Percentiles rank a stretch among this genome's conserved stretches.
Evolutionary conservation across 1,140 invertebrate species (phyloP).

Genomic region (Drosophila lini): DNA sequence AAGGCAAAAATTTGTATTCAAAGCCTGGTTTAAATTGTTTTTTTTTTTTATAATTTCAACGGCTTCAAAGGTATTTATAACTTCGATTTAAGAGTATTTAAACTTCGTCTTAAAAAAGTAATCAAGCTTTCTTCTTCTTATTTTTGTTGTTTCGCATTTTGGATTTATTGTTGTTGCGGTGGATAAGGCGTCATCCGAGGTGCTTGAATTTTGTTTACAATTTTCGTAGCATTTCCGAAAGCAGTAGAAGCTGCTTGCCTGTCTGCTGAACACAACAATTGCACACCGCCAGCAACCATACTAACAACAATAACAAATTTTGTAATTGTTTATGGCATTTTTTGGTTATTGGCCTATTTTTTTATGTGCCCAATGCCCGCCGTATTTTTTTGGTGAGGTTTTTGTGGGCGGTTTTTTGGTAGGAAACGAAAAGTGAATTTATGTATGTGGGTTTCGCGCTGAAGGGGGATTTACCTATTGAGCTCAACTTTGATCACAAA

Average conservation of each 20-base stretch:
- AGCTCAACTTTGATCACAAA: constrained; percentile 12
- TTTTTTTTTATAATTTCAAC: background rate
- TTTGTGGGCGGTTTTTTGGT: constrained; percentile 50
- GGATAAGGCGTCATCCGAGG: constrained; percentile 49
- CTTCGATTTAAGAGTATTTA: background rate
- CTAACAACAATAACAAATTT: constrained; percentile 22
- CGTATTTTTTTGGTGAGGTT: constrained; percentile 17
- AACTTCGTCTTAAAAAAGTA: background rate
- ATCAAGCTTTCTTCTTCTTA: constrained; percentile 2
- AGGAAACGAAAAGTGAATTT: constrained; percentile 41
- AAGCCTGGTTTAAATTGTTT: background rate
- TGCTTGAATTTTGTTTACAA: constrained; percentile 55
- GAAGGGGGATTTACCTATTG: constrained; percentile 34
- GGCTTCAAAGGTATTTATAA: background rate
- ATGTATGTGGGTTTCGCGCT: constrained; percentile 31
- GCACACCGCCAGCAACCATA: constrained; percentile 21
- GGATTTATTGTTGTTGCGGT: constrained; percentile 9
- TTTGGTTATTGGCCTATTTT: constrained; percentile 77
- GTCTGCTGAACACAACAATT: constrained; percentile 48
- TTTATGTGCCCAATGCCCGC: constrained; percentile 31
- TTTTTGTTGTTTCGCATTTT: constrained; percentile 2
- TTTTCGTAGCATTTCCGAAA: constrained; percentile 61
- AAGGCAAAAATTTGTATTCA: fast-evolving
- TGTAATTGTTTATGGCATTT: constrained; percentile 64
- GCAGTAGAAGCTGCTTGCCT: constrained; percentile 49